Percentiles rank a stretch among this genome's conserved stretches.
phyloP scores from a whole-genome alignment of 2,797 vertebrate genomes.

The Iguana delicatissima region DNA sequence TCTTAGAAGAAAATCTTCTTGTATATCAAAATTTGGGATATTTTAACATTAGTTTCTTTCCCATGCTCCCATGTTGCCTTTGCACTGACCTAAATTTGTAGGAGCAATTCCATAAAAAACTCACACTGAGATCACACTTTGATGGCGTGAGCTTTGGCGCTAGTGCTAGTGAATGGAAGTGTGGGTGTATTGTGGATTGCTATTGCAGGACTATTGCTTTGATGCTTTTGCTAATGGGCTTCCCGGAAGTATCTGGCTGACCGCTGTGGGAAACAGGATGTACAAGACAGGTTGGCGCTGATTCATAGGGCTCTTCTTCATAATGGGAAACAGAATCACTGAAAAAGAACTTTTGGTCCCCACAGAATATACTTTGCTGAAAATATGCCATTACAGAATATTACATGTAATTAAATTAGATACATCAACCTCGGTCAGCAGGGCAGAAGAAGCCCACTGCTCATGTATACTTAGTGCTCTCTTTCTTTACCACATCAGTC shows the following conservation, averaged over 20 bases:
- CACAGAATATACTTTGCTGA: not conserved
- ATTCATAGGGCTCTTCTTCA: constrained; percentile 6
- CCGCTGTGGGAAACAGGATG: not conserved
- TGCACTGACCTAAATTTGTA: not conserved
- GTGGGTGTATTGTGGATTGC: not conserved
- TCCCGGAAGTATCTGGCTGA: not conserved
- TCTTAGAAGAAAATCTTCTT: not conserved
- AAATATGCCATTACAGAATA: not conserved
- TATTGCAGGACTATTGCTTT: not conserved
- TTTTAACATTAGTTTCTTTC: not conserved
- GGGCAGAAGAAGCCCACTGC: not conserved
- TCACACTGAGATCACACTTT: not conserved
- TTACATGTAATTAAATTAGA: constrained; percentile 16
- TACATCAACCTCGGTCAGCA: not conserved
- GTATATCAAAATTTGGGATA: not conserved
- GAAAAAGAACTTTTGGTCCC: not conserved
- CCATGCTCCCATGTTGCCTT: not conserved
- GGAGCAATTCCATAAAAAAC: not conserved
- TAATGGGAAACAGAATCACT: not conserved
- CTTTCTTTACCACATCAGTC: not conserved
- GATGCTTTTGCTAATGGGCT: not conserved
- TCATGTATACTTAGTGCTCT: not conserved
- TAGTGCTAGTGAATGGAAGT: not conserved
- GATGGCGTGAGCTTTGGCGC: not conserved
- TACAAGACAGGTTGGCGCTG: not conserved